Conservation (phyloP, 2,797 vertebrate genomes). For the Rhyacichthys aspro region DNA sequence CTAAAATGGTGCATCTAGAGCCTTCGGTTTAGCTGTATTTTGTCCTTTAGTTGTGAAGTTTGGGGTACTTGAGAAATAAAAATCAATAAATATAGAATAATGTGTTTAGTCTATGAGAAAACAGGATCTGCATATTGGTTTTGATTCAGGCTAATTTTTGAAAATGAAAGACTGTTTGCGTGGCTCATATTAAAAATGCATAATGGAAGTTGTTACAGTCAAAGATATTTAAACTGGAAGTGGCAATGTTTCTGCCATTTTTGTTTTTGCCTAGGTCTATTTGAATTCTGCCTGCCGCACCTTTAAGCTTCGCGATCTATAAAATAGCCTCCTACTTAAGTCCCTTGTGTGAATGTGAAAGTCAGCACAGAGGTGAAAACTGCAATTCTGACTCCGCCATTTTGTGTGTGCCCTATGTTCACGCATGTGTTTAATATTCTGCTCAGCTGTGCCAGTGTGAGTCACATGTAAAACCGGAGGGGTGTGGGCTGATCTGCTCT, state of each 20-base stretch:
- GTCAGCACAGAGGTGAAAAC: slow-evolving; percentile 26
- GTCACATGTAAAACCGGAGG: slow-evolving; percentile 69
- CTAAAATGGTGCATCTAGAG: too few relatives aligned
- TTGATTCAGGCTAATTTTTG: too few relatives aligned
- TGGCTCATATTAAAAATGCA: too few relatives aligned
- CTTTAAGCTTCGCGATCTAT: neutral
- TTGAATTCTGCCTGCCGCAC: neutral
- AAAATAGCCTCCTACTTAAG: neutral
- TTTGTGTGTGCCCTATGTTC: slow-evolving; percentile 53
- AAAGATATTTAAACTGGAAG: too few relatives aligned
- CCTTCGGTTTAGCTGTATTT: too few relatives aligned
- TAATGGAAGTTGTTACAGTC: too few relatives aligned
- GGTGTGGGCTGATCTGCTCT: slow-evolving; percentile 50
- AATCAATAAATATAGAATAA: too few relatives aligned
- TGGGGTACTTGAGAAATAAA: too few relatives aligned
- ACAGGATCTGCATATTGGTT: too few relatives aligned
- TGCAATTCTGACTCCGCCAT: slow-evolving; percentile 57
- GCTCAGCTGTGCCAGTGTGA: slow-evolving; percentile 75
- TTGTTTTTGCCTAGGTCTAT: slow-evolving; percentile 6
- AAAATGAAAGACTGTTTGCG: too few relatives aligned
- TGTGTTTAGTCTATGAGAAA: too few relatives aligned
- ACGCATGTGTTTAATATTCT: slow-evolving; percentile 70
- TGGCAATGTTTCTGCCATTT: neutral
- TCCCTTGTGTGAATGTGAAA: slow-evolving; percentile 2
- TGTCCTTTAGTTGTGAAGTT: too few relatives aligned